A percentile compares a stretch with the other conserved stretches of the same genome.
Conservation (phyloP, 2,113 vertebrate species). For the Balaeniceps rex region DNA sequence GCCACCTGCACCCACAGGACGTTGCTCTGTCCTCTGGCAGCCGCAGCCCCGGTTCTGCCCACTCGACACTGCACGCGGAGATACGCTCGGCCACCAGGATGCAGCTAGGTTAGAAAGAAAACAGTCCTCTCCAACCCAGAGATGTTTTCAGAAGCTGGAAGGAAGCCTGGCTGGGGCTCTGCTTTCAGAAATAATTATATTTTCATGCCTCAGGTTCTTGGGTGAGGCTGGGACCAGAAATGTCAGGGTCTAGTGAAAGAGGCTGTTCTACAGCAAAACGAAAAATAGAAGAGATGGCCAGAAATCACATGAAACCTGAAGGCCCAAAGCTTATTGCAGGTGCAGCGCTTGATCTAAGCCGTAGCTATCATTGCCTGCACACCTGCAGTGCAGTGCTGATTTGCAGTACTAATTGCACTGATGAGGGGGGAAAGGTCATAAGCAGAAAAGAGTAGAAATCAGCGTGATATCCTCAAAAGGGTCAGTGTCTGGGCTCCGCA, state of each 20-base stretch:
- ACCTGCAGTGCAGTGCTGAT: background rate
- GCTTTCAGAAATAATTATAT: background rate
- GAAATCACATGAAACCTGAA: background rate
- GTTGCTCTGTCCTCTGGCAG: background rate
- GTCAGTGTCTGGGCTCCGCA: background rate
- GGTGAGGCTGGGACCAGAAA: background rate
- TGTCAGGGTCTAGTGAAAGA: background rate
- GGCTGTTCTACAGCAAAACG: background rate
- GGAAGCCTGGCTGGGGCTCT: background rate
- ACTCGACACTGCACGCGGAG: rapidly evolving
- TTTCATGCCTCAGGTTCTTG: background rate
- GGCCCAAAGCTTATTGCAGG: background rate
- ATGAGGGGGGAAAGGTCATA: rapidly evolving
- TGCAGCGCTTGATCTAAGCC: background rate
- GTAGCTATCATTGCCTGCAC: rapidly evolving
- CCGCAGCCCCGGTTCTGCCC: background rate
- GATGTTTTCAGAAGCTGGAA: rapidly evolving
- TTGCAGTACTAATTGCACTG: background rate
- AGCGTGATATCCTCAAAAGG: too few relatives aligned
- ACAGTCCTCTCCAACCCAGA: background rate
- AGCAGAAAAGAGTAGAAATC: background rate
- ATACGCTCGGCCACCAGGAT: background rate
- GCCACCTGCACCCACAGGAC: background rate
- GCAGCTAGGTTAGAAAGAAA: background rate
- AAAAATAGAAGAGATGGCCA: background rate